These are phyloP conservation scores for sheep (Ovis aries) DNA, from an alignment of 2,113 vertebrate species.

Conservation along the genomic window DNA sequence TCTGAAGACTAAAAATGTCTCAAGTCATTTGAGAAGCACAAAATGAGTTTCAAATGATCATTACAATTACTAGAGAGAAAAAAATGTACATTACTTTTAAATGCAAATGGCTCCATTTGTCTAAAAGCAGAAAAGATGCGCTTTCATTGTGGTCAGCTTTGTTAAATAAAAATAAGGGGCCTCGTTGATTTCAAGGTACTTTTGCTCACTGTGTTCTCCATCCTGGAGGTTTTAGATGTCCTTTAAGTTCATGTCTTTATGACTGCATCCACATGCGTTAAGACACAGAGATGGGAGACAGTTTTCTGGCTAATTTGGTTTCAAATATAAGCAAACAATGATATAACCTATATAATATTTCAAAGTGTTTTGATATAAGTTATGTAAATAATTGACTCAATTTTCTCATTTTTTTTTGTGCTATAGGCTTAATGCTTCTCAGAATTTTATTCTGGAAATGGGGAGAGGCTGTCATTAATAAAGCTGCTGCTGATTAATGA, in stretches of 20 bases:
- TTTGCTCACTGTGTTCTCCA: neutral
- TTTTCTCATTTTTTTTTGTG: constrained; percentile 1
- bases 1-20: neutral
- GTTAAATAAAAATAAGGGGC: neutral
- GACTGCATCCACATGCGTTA: neutral
- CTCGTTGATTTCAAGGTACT: neutral
- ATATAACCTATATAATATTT: neutral
- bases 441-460: neutral
- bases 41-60: neutral
- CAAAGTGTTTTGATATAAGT: neutral
- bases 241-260: neutral
- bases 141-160: neutral
- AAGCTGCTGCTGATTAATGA: neutral
- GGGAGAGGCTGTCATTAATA: neutral
- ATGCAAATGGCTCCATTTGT: neutral
- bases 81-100: neutral
- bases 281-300: neutral
- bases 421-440: neutral
- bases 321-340: neutral
- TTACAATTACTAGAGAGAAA: neutral
- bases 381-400: neutral
- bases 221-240: neutral
- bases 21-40: neutral
- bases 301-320: neutral
- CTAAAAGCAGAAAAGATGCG: neutral